These are phyloP conservation scores for Myathropa florea DNA, from an alignment of 2,888 invertebrate genomes.

Conservation along the genomic window DNA sequence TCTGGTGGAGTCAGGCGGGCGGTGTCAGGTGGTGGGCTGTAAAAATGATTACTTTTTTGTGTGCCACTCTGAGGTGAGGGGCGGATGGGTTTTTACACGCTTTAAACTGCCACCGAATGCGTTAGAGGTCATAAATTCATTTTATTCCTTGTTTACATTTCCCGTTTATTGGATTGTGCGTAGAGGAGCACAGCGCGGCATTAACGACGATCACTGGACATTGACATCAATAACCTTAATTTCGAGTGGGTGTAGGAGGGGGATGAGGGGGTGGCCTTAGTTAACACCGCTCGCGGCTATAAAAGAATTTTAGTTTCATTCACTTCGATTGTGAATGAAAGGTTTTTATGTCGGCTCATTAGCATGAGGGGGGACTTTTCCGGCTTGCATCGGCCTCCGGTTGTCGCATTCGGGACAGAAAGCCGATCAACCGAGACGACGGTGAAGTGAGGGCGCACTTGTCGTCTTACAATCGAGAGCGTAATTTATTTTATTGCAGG, in stretches of 20 bases:
- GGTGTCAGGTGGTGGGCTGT: constrained; percentile 8
- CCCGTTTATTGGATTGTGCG: constrained; percentile 18
- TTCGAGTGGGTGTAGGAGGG: not conserved
- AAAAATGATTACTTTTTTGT: constrained; percentile 33
- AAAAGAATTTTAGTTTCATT: constrained; percentile 13
- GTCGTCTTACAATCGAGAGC: not conserved
- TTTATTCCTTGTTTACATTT: constrained; percentile 47
- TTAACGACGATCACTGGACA: constrained; percentile 15
- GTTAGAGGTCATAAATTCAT: constrained; percentile 42
- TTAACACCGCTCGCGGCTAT: not conserved
- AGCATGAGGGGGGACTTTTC: constrained; percentile 13
- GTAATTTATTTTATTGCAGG: constrained; percentile 13
- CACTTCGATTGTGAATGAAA: constrained; percentile 12
- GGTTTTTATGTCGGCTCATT: constrained; percentile 11
- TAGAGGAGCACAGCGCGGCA: not conserved
- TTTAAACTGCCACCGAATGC: constrained; percentile 45
- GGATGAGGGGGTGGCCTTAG: not conserved
- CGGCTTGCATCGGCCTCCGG: not conserved
- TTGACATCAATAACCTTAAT: constrained; percentile 8
- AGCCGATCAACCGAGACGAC: constrained; percentile 1
- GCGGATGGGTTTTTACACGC: constrained; percentile 20
- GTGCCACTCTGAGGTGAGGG: not conserved
- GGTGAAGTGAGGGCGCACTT: not conserved
- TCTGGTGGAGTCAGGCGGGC: not conserved
- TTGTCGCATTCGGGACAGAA: not conserved